Evolutionary conservation across 2,113 vertebrate genomes (phyloP), one percentile per base, ranked within the genome.

Genomic region (Syrrhaptes paradoxus): DNA sequence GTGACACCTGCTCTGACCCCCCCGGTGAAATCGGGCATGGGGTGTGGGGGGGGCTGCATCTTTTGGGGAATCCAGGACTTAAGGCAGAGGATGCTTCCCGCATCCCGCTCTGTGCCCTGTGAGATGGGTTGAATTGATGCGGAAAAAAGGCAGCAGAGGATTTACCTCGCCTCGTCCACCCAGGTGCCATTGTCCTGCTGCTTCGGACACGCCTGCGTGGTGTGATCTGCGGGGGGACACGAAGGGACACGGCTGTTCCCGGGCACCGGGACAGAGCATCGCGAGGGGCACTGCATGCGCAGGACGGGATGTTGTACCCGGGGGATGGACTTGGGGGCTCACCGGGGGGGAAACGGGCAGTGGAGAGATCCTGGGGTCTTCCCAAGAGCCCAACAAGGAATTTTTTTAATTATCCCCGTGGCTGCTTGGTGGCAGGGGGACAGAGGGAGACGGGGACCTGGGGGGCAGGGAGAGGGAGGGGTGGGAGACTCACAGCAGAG

Each of bases 301-400:
- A 1, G 32, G 0, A 2, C 0, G 4, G 73, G 68, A 4, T 1
- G 16, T 0, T 11, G 63, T 4, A 1, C 65, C 10, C 2, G 8
- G 54, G 61, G 6, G 9, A 4, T 4, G 11, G 57, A 11, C 17
- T 1, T 62, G 31, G 52, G 34, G 58, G 14, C 49, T 72, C 55
- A 10, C 45, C 5, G 3, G 29, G 49, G 41, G 10, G 31, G 80
- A 13, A 45, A 29, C 0, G 4, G 3, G 6, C 63, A 36, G 3
- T 2, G n/a, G n/a, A 29, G 43, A 54, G 17, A 5, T 19, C 68
- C 11, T 1, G 13, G 34, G 19, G 28, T 48, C 61, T 31, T 59
- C 57, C 4, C 4, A 13, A 49, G 49, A 65, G 49, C 20, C 51
- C 1, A 17, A 45, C 5, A 13, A 46, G 17, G 4, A 17, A 1